Base-by-base conservation (phyloP, 1,140 invertebrate species). In the Neuroterus valhalla region DNA sequence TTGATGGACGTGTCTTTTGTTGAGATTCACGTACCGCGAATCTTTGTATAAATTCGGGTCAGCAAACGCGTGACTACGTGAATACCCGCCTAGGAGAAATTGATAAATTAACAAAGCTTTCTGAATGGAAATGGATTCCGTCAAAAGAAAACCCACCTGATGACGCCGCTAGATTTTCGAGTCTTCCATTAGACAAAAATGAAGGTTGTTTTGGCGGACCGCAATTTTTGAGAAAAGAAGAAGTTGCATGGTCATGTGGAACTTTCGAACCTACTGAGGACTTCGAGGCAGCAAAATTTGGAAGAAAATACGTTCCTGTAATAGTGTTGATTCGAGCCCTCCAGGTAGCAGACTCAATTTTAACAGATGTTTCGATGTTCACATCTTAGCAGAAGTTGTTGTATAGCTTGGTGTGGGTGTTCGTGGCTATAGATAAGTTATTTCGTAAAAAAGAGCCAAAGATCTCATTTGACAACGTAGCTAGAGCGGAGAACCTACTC, bases 71-170 rank as follows among this genome's bases (percentile, higher is more conserved):
- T 83, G 52, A 72, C 83, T 91, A 85, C 75, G 86, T 91, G 0
- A 82, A 86, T 0, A 86, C 89, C 72, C 68, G 88, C 14, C 69
- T 90, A 0, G 76, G 75, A 0, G 79, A 87, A 76, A 91, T 91
- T 14, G 83, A 85, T 11, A 76, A 86, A 17, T 12, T 79, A 1
- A 81, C 82, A 1, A 26, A 75, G 1, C 15, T 42, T 6, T 4
- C 19, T 6, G 78, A 84, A 12, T 86, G 85, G 84, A 69, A 73
- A 43, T 86, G 85, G 83, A 38, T 86, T 4, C 79, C 83, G 0
- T 78, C 83, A 1, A 71, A 71, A 12, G n/a, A 75, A 0, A 86
- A 87, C 55, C 78, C 81, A 15, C 81, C 81, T 0, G 86, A 86
- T 46, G 81, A 85, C n/a, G 84, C 82, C 0, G 86, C 83, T 17